A percentile compares a stretch with the other conserved stretches of the same genome.
Evolutionary conservation across 2,797 vertebrate genomes (phyloP).

Genomic region (Carapus acus): DNA sequence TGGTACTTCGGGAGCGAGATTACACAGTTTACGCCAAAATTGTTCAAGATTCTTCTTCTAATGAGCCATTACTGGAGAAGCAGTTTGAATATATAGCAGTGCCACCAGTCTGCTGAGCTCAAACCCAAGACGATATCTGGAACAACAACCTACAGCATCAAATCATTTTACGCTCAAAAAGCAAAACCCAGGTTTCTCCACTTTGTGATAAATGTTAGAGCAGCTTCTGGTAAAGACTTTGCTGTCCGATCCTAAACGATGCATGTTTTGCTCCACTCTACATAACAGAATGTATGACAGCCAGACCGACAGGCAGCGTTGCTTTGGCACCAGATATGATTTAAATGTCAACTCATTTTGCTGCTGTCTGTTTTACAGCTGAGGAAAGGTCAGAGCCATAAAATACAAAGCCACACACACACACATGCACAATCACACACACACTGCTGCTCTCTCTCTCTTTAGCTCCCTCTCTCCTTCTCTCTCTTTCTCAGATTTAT

Average conservation of each 20-base stretch:
- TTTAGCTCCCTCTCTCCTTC: background rate
- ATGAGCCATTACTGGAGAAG: no score
- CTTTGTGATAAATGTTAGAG: no score
- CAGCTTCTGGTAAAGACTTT: constrained; percentile 3
- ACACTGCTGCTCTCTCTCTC: background rate
- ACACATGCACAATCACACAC: constrained; percentile 4
- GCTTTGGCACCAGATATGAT: constrained; percentile 23
- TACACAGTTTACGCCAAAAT: no score
- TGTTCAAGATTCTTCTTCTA: no score
- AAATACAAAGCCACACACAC: constrained; percentile 13
- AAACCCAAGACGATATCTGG: no score
- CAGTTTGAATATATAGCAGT: no score
- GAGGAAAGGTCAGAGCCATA: constrained; percentile 53
- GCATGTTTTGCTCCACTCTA: background rate
- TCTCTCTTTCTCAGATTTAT: constrained; percentile 37
- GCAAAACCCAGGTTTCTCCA: no score
- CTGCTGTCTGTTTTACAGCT: constrained; percentile 33
- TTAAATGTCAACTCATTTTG: constrained; percentile 46
- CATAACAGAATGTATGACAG: constrained; percentile 11
- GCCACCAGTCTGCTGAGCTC: no score
- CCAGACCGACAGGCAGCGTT: constrained; percentile 11
- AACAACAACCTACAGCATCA: no score
- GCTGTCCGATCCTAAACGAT: background rate
- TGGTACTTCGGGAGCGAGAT: no score
- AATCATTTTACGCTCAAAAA: background rate